Evolutionary conservation across 2,113 vertebrate genomes (phyloP).

Genomic region (Sander vitreus): DNA sequence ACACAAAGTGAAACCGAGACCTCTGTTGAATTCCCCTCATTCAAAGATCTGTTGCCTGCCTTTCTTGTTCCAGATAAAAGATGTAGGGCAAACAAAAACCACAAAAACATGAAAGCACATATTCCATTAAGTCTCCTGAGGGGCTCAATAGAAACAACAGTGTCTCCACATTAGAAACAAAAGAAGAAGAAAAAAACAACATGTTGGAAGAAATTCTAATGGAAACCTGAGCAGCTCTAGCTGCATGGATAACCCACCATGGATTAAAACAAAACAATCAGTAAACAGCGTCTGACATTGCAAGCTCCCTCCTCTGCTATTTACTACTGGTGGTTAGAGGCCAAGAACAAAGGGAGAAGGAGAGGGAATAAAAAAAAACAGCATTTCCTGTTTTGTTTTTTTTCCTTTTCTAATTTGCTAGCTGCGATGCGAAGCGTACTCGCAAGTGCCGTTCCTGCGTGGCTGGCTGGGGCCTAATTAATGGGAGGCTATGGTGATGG

Average conservation of each 20-base stretch:
- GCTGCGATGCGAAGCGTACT: slow-evolving; percentile 75
- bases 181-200: slow-evolving; percentile 42
- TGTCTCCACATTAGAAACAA: slow-evolving; percentile 68
- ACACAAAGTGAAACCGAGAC: slow-evolving; percentile 53
- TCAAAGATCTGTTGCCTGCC: slow-evolving; percentile 57
- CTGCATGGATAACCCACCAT: slow-evolving; percentile 73
- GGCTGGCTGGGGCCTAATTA: slow-evolving; percentile 80
- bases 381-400: slow-evolving; percentile 58
- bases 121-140: slow-evolving; percentile 71
- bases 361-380: slow-evolving; percentile 69
- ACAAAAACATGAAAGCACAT: slow-evolving; percentile 69
- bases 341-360: slow-evolving; percentile 64
- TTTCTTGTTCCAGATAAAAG: slow-evolving; percentile 63
- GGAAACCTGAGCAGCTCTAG: slow-evolving; percentile 62
- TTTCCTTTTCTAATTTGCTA: slow-evolving; percentile 73
- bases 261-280: slow-evolving; percentile 77
- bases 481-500: slow-evolving; percentile 78
- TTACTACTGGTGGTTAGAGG: slow-evolving; percentile 61
- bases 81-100: slow-evolving; percentile 56
- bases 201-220: slow-evolving; percentile 60
- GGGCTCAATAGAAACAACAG: slow-evolving; percentile 58
- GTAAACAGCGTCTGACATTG: slow-evolving; percentile 59
- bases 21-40: slow-evolving; percentile 51
- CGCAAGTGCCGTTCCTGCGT: slow-evolving; percentile 69
- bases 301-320: slow-evolving; percentile 61